Conservation (phyloP, 2,797 vertebrate genomes). For the Tenualosa ilisha region DNA sequence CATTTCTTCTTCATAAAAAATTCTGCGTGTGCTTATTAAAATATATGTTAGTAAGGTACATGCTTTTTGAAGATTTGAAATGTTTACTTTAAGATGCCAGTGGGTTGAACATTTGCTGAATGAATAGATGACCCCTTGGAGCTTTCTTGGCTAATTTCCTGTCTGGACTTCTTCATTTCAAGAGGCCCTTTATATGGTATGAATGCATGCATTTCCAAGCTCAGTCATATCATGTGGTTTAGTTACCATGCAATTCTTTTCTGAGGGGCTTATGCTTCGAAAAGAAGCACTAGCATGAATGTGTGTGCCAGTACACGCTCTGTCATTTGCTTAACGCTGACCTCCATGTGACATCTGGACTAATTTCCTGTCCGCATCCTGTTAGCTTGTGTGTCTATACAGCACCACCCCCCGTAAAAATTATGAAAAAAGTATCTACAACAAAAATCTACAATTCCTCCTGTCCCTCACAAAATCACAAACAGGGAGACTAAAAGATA, state of each 20-base stretch:
- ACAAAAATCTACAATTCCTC: not conserved
- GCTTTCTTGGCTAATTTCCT: slow-evolving; percentile 14
- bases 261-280: not conserved
- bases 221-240: not conserved
- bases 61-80: not conserved
- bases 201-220: slow-evolving; percentile 3
- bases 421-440: not conserved
- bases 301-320: not conserved
- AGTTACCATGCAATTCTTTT: slow-evolving; percentile 14
- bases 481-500: not conserved
- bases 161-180: slow-evolving; percentile 30
- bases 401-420: not conserved
- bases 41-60: not conserved
- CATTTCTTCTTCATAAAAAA: no score
- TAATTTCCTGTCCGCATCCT: slow-evolving; percentile 11
- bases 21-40: not conserved
- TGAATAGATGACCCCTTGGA: slow-evolving; percentile 8
- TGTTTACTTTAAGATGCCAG: slow-evolving; percentile 31
- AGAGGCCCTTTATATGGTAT: slow-evolving; percentile 50
- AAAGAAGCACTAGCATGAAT: not conserved
- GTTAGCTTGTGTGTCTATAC: not conserved
- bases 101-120: slow-evolving; percentile 47
- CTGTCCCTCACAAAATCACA: not conserved
- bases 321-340: not conserved
- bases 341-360: not conserved